Conservation (phyloP, 2,797 vertebrate species). For the Crocodylus rhombifer region DNA sequence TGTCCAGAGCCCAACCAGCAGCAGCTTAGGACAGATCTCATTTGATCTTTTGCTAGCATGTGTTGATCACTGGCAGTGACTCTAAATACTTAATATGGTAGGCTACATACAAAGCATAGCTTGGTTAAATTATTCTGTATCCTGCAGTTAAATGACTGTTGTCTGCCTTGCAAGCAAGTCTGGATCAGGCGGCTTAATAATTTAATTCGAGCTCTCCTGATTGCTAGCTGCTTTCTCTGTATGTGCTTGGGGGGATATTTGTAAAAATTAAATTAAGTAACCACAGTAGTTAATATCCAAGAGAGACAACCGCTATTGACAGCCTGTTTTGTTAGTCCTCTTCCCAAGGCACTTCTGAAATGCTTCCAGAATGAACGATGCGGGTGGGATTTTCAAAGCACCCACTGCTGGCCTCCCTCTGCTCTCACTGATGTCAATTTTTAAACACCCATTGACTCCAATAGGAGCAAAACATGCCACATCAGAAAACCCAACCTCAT, state of each 20-base stretch:
- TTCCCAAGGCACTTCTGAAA: fast-evolving
- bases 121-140: neutral
- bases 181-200: neutral
- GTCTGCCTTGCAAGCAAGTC: neutral
- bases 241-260: neutral
- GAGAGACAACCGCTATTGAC: neutral
- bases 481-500: neutral
- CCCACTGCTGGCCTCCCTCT: neutral
- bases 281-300: neutral
- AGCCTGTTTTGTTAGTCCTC: neutral
- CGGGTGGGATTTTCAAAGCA: neutral
- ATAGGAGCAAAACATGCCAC: neutral
- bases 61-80: neutral
- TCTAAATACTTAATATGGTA: neutral
- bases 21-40: neutral
- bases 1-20: neutral
- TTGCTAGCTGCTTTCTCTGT: neutral
- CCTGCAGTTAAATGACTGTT: neutral
- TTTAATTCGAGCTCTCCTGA: neutral
- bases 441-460: neutral
- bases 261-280: no score
- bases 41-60: neutral
- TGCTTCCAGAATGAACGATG: neutral
- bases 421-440: neutral
- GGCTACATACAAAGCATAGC: neutral